Conservation (phyloP, 2,888 invertebrate genomes). For the Liposcelis brunnea region DNA sequence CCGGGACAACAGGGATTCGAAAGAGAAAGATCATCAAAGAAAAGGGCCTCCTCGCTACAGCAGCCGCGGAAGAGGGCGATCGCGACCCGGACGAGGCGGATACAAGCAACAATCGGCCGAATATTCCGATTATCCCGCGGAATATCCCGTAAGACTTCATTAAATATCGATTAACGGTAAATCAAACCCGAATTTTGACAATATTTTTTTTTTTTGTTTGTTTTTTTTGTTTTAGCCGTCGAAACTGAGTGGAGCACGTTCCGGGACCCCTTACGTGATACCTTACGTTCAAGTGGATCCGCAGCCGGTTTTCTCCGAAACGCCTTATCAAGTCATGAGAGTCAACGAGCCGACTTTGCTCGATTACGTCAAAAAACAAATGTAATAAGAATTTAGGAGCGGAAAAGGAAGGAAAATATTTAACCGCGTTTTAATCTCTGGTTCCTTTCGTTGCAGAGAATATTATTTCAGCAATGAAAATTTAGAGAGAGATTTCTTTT, state of each 20-base stretch:
- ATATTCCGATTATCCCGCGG: slow-evolving; percentile 30
- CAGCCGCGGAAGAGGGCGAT: slow-evolving; percentile 21
- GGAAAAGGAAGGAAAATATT: too few relatives aligned
- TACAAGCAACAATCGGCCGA: slow-evolving; percentile 29
- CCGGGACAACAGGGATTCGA: slow-evolving; percentile 22
- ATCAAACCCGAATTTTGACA: too few relatives aligned
- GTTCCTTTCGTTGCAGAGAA: slow-evolving; percentile 48
- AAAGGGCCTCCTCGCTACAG: slow-evolving; percentile 5
- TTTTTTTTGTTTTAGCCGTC: background rate
- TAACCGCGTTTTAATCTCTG: too few relatives aligned
- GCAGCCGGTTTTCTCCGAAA: slow-evolving; percentile 39
- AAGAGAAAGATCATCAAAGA: slow-evolving; percentile 13
- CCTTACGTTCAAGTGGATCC: slow-evolving; percentile 29
- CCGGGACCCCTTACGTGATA: slow-evolving; percentile 26
- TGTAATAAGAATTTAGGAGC: too few relatives aligned
- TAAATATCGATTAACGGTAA: too few relatives aligned
- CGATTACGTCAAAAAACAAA: slow-evolving; percentile 75
- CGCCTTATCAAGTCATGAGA: background rate
- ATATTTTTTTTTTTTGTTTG: too few relatives aligned
- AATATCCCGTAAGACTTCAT: slow-evolving; percentile 25
- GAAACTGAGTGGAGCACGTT: slow-evolving; percentile 16
- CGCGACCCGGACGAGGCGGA: slow-evolving; percentile 23
- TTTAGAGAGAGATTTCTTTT: slow-evolving; percentile 84
- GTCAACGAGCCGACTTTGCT: slow-evolving; percentile 45
- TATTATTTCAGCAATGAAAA: slow-evolving; percentile 98